Evolutionary conservation across 2,888 invertebrate species (phyloP).

Genomic region (Drosophila parthenogenetica): DNA sequence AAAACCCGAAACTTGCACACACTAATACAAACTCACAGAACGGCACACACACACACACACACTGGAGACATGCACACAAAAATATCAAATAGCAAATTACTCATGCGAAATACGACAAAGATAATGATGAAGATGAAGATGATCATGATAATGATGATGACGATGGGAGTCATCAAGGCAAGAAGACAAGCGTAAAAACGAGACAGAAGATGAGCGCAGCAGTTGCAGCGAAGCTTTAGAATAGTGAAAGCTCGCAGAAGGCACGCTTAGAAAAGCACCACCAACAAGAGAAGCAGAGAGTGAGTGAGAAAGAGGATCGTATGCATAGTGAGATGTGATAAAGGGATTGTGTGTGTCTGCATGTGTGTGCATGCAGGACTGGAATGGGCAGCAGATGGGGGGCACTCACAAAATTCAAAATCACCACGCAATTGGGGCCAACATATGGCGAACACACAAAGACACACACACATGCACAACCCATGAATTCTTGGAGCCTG

Average conservation of each 20-base stretch:
- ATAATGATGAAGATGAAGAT: conserved; percentile 32
- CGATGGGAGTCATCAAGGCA: not conserved
- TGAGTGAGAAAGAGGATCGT: not conserved
- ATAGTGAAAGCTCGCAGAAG: conserved; percentile 5
- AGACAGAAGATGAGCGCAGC: not conserved
- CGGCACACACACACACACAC: conserved; percentile 25
- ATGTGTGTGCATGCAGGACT: not conserved
- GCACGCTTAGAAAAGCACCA: not conserved
- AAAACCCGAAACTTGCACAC: conserved; percentile 60
- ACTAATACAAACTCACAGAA: conserved; percentile 25
- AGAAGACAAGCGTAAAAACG: not conserved
- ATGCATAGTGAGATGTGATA: not conserved
- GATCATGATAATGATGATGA: conserved; percentile 8
- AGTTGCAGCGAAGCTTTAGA: not conserved
- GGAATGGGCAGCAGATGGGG: not conserved
- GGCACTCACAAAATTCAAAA: conserved; percentile 6
- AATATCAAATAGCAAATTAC: conserved; percentile 82
- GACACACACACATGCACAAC: conserved; percentile 1
- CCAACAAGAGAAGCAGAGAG: not conserved
- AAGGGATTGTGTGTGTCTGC: not conserved
- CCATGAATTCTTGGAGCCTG: not conserved
- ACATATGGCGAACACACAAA: conserved; percentile 40
- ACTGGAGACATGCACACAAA: conserved; percentile 37
- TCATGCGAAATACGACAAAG: conserved; percentile 62
- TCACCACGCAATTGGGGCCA: conserved; percentile 16